phyloP scores from a whole-genome alignment of 1,140 invertebrate species.

The Drosophila teissieri region DNA sequence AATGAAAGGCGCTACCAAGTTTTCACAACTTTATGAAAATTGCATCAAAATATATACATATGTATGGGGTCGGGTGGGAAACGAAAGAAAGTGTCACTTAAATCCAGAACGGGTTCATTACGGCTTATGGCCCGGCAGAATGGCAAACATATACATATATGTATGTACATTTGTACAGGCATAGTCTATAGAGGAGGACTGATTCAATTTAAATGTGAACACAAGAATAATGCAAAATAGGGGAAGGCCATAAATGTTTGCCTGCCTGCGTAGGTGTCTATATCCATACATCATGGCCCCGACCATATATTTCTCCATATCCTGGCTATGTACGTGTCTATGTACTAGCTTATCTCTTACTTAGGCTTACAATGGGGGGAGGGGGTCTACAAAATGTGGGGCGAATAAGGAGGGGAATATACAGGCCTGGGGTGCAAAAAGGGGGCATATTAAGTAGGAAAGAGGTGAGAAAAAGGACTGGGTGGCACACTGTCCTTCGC shows the following conservation, averaged over 20 bases:
- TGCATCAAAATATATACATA: conserved; percentile 3
- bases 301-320: conserved; percentile 15
- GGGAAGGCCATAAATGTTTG: conserved; percentile 41
- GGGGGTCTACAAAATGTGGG: conserved; percentile 17
- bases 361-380: conserved; percentile 29
- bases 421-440: neutral
- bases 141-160: conserved; percentile 7
- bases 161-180: conserved; percentile 5
- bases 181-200: conserved; percentile 25
- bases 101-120: conserved; percentile 19
- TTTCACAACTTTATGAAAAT: conserved; percentile 39
- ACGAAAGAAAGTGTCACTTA: conserved; percentile 32
- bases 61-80: neutral
- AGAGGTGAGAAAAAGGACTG: neutral
- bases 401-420: too few relatives aligned
- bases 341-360: conserved; percentile 54
- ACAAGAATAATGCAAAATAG: conserved; percentile 25
- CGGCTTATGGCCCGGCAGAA: conserved; percentile 10
- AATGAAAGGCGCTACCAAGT: conserved; percentile 24
- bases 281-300: conserved; percentile 19
- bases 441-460: neutral
- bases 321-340: conserved; percentile 2
- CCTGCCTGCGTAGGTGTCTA: conserved; percentile 42
- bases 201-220: conserved; percentile 67
- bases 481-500: neutral